Conservation (phyloP, 2,797 vertebrate species). For the Urosaurus nigricauda region DNA sequence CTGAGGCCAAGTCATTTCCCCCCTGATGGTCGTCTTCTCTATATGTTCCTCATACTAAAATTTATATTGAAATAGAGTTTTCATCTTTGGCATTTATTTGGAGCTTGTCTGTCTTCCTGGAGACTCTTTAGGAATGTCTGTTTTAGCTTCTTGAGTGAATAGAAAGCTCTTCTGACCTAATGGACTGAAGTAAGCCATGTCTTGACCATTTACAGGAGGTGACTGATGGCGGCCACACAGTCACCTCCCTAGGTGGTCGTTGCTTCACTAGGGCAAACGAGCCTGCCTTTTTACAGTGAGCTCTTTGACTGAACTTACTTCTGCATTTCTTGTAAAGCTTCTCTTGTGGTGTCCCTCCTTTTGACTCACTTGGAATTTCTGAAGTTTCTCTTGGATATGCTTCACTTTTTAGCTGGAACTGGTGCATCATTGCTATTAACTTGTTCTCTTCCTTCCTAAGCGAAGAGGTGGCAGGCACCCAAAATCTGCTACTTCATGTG, state of each 20-base stretch:
- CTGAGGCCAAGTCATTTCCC: neutral
- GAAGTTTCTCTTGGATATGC: slow-evolving; percentile 81
- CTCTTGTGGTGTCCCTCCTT: slow-evolving; percentile 80
- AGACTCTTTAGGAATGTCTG: slow-evolving; percentile 64
- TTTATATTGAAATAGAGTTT: slow-evolving; percentile 25
- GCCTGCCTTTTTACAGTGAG: slow-evolving; percentile 73
- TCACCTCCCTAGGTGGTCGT: slow-evolving; percentile 77
- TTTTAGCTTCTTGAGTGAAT: slow-evolving; percentile 56
- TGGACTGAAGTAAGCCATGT: slow-evolving; percentile 66
- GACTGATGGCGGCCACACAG: slow-evolving; percentile 73
- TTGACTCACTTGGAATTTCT: slow-evolving; percentile 80
- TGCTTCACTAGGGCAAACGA: slow-evolving; percentile 67
- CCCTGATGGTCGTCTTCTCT: slow-evolving; percentile 18
- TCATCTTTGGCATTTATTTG: slow-evolving; percentile 38
- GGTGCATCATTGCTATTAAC: slow-evolving; percentile 79
- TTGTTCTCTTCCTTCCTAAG: slow-evolving; percentile 79
- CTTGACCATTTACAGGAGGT: slow-evolving; percentile 67
- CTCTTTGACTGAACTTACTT: slow-evolving; percentile 73
- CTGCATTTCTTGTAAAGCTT: slow-evolving; percentile 77
- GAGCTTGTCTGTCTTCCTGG: slow-evolving; percentile 38
- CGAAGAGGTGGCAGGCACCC: slow-evolving; percentile 76
- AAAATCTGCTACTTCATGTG: slow-evolving; percentile 74
- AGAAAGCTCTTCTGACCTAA: slow-evolving; percentile 69
- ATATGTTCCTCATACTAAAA: slow-evolving; percentile 12
- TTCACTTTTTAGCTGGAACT: slow-evolving; percentile 77